Percentiles rank a stretch among this genome's conserved stretches.
phyloP scores from a whole-genome alignment of 2,113 vertebrate species.

The Pelobates fuscus region DNA sequence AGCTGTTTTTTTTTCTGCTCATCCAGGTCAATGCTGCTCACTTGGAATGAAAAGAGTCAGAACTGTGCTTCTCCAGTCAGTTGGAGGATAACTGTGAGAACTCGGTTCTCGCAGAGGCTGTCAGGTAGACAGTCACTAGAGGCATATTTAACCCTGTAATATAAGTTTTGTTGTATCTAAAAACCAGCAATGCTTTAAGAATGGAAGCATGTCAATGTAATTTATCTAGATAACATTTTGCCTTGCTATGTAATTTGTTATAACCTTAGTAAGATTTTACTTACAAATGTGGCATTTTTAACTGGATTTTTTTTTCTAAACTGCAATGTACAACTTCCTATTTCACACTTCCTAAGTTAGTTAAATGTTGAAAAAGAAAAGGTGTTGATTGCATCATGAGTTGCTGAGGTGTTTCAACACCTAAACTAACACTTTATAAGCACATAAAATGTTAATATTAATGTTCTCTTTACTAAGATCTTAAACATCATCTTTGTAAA shows the following conservation, averaged over 20 bases:
- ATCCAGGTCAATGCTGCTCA: no score
- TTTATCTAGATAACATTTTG: no score
- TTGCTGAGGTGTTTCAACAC: conserved; percentile 23
- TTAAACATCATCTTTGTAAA: background rate
- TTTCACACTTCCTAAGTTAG: conserved; percentile 36
- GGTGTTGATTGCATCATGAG: conserved; percentile 42
- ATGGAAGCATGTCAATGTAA: no score
- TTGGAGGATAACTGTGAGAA: no score
- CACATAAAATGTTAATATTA: conserved; percentile 21
- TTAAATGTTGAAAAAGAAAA: conserved; percentile 16
- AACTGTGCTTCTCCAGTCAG: no score
- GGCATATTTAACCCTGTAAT: no score
- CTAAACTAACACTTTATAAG: conserved; percentile 24
- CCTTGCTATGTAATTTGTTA: background rate
- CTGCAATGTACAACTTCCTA: conserved; percentile 1
- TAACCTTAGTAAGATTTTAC: background rate
- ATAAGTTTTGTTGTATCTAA: no score
- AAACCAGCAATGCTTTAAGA: no score
- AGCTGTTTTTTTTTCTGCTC: no score
- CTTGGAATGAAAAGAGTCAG: no score
- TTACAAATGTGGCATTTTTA: background rate
- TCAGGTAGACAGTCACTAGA: no score
- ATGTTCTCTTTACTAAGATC: background rate
- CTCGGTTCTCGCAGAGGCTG: no score
- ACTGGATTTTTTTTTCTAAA: background rate